Evolutionary conservation across 92 coral and sea anemone species (phyloP).

Genomic region (Palythoa heliodiscus): DNA sequence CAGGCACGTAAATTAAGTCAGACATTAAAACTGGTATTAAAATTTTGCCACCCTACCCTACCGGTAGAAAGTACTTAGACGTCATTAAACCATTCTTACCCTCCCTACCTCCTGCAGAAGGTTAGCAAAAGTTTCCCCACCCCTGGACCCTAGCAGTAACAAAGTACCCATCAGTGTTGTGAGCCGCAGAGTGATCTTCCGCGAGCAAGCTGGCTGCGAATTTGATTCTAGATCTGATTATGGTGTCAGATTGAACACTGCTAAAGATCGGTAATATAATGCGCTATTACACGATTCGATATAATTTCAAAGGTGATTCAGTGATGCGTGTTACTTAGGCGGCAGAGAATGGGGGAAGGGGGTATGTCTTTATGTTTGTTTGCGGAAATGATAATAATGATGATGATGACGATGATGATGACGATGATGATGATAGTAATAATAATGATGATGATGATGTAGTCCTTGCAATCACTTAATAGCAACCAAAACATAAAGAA

Average conservation of each 20-base stretch:
- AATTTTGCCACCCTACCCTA: background rate
- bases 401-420: no score
- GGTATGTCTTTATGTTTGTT: no score
- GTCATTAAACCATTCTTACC: background rate
- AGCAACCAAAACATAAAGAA: background rate
- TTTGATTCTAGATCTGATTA: constrained; percentile 73
- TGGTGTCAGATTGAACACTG: constrained; percentile 65
- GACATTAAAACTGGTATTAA: background rate
- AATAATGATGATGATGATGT: no score
- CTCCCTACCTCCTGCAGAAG: constrained; percentile 43
- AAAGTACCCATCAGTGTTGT: constrained; percentile 78
- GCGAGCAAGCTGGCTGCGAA: constrained; percentile 87
- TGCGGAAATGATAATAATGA: no score
- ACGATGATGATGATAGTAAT: no score
- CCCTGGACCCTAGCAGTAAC: constrained; percentile 55
- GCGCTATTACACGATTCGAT: background rate
- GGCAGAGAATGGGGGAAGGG: no score
- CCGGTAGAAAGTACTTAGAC: background rate
- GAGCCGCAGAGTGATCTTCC: constrained; percentile 82
- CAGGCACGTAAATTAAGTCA: no score
- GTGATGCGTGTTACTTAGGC: no score
- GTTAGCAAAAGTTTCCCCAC: constrained; percentile 63
- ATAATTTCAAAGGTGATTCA: background rate
- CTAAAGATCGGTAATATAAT: constrained; percentile 79
- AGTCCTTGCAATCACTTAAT: no score